Conservation (phyloP, 1,140 invertebrate species). For the Aphis gossypii region DNA sequence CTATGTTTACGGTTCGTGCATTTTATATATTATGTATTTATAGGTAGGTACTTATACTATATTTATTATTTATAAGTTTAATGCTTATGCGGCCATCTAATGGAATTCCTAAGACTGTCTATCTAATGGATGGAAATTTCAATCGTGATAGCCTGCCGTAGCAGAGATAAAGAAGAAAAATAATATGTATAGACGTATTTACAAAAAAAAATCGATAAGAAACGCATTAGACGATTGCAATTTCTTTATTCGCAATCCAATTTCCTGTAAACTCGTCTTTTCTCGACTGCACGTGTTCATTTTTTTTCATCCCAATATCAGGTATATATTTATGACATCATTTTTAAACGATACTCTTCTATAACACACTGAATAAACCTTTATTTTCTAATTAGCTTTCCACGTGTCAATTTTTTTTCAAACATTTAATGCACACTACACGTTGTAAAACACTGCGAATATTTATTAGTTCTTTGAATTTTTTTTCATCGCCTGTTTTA, state of each 20-base stretch:
- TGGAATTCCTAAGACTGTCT: background rate
- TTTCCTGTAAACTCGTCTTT: constrained; percentile 4
- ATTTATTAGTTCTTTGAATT: background rate
- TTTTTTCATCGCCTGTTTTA: background rate
- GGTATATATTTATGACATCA: background rate
- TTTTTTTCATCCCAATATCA: background rate
- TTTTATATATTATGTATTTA: background rate
- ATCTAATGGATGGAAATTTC: background rate
- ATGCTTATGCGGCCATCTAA: background rate
- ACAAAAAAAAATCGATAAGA: background rate
- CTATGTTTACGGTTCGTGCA: background rate
- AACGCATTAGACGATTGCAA: constrained; percentile 2
- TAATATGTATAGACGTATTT: background rate
- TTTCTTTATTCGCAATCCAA: constrained; percentile 2
- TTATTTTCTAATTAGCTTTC: background rate
- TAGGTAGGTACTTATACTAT: background rate
- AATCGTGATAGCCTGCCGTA: background rate
- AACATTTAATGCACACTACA: background rate
- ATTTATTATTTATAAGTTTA: background rate
- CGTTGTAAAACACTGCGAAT: background rate
- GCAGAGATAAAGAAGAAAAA: background rate
- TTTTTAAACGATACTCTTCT: background rate
- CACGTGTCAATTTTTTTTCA: background rate
- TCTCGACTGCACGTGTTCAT: background rate
- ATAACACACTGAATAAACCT: background rate